These are phyloP conservation scores for Labia minor DNA, from an alignment of 2,888 invertebrate species.

Conservation along the genomic window DNA sequence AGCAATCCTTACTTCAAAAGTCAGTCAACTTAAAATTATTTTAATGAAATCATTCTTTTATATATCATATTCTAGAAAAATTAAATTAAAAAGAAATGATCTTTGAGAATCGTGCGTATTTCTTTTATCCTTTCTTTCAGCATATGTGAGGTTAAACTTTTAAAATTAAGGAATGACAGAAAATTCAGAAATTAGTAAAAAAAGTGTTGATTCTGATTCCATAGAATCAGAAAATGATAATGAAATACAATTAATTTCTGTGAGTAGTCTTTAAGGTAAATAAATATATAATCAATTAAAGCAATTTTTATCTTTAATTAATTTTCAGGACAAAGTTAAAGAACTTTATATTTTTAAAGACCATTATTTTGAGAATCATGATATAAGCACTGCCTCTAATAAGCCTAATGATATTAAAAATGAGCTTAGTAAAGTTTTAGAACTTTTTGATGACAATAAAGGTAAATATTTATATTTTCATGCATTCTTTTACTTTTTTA, in stretches of 20 bases:
- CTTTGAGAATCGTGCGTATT: no score
- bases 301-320: conserved; percentile 15
- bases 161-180: not conserved
- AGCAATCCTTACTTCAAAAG: no score
- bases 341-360: conserved; percentile 59
- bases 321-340: conserved; percentile 52
- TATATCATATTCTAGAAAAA: no score
- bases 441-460: conserved; percentile 54
- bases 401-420: conserved; percentile 53
- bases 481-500: no score
- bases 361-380: conserved; percentile 65
- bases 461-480: conserved; percentile 37
- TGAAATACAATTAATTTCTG: not conserved
- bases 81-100: no score
- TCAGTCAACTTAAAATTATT: no score
- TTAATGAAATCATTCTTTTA: no score
- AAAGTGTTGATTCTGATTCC: no score
- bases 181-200: not conserved
- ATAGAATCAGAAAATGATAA: not conserved
- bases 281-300: no score
- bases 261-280: not conserved
- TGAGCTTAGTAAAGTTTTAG: conserved; percentile 48
- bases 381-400: conserved; percentile 53
- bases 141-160: no score
- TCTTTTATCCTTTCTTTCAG: no score